These are phyloP conservation scores for Botia almorhae DNA, from an alignment of 2,797 vertebrate species.

Conservation along the genomic window DNA sequence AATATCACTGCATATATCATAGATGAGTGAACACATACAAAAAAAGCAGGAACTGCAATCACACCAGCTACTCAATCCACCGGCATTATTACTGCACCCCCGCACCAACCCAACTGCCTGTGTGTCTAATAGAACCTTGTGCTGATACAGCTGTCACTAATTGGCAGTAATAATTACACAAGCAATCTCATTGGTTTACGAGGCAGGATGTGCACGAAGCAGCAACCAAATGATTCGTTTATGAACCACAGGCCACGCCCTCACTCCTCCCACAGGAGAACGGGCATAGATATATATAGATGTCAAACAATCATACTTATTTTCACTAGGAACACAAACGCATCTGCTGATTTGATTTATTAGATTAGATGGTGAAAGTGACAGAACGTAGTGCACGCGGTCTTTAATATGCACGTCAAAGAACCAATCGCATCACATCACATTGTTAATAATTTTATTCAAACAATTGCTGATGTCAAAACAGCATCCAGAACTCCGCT, in stretches of 20 bases:
- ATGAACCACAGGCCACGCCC: too few species aligned
- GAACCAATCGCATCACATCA: neutral
- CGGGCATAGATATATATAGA: neutral
- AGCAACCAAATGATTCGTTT: neutral
- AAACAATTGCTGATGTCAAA: neutral
- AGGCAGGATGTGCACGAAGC: neutral
- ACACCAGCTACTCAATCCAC: neutral
- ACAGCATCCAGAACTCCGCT: neutral
- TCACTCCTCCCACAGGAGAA: too few species aligned
- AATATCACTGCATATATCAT: too few species aligned
- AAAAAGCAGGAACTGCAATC: neutral
- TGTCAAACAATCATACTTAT: neutral
- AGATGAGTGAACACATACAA: too few species aligned
- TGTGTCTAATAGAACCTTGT: neutral
- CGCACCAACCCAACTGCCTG: neutral
- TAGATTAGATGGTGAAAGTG: neutral
- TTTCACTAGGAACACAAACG: neutral
- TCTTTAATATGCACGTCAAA: constrained; percentile 26
- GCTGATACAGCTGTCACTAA: neutral
- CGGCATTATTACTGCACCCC: neutral
- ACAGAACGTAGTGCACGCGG: neutral
- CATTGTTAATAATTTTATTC: constrained; percentile 11
- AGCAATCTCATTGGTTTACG: constrained; percentile 25
- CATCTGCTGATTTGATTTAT: neutral
- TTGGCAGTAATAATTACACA: constrained; percentile 17